Conservation (phyloP, 1,140 invertebrate species). For the Oscheius sp. region DNA sequence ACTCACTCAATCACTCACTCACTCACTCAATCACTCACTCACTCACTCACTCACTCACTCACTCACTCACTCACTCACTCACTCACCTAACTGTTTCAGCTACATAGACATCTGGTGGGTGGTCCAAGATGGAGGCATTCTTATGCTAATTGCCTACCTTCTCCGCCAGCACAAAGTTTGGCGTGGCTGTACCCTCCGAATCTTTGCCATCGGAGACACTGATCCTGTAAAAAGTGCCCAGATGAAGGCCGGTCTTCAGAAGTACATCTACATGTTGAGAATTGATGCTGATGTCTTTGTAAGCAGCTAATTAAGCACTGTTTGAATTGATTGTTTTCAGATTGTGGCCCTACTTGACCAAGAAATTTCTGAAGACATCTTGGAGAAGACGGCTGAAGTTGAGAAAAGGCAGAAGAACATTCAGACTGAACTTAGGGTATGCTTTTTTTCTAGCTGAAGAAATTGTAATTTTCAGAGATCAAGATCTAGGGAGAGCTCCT, state of each 20-base stretch:
- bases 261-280: slow-evolving; percentile 59
- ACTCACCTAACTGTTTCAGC: neutral
- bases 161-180: slow-evolving; percentile 98
- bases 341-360: slow-evolving; percentile 57
- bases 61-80: neutral
- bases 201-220: slow-evolving; percentile 97
- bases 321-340: slow-evolving; percentile 23
- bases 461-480: slow-evolving; percentile 37
- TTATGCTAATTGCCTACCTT: slow-evolving; percentile 95
- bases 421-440: neutral
- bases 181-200: slow-evolving; percentile 95
- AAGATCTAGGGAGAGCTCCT: slow-evolving; percentile 32
- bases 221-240: slow-evolving; percentile 85
- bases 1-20: too few relatives aligned
- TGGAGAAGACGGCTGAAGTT: slow-evolving; percentile 96
- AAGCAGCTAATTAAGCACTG: slow-evolving; percentile 19
- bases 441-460: neutral
- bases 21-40: too few relatives aligned
- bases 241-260: slow-evolving; percentile 58
- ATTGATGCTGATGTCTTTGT: slow-evolving; percentile 59
- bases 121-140: slow-evolving; percentile 83
- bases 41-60: too few relatives aligned
- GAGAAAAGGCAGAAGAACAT: slow-evolving; percentile 83
- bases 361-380: slow-evolving; percentile 77
- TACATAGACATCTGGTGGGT: slow-evolving; percentile 91